These are phyloP conservation scores for Didymodactylos carnosus DNA, from an alignment of 2,888 invertebrate species.

Conservation along the genomic window DNA sequence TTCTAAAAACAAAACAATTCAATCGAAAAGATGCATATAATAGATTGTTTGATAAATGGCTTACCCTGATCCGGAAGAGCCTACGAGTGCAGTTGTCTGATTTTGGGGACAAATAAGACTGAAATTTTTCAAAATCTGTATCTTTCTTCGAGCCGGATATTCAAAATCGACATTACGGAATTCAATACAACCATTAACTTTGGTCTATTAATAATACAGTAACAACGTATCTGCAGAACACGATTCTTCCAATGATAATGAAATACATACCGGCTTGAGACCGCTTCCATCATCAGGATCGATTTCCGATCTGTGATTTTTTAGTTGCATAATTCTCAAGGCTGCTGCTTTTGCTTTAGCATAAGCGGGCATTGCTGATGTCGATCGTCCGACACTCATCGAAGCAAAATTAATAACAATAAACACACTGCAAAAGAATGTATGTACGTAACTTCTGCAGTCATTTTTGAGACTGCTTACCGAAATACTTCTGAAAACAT, in stretches of 20 bases:
- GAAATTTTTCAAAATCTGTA: constrained; percentile 28
- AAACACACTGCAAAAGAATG: too few species aligned
- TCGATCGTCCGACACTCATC: background rate
- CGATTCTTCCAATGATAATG: background rate
- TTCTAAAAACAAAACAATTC: too few species aligned
- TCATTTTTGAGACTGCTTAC: too few species aligned
- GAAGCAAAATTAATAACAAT: background rate
- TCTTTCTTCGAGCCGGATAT: constrained; percentile 27
- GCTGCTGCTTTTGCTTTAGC: constrained; percentile 27
- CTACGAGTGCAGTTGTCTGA: constrained; percentile 30
- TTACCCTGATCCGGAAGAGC: constrained; percentile 31
- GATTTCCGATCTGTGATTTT: constrained; percentile 24
- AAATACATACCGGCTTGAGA: background rate
- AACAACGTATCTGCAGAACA: too few species aligned
- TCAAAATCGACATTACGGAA: constrained; percentile 18
- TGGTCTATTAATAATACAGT: background rate
- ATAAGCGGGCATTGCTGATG: constrained; percentile 24
- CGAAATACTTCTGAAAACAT: background rate
- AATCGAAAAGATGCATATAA: too few species aligned
- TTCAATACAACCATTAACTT: background rate
- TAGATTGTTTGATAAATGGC: too few species aligned
- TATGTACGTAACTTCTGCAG: too few species aligned
- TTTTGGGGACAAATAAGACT: constrained; percentile 31
- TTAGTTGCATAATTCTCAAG: constrained; percentile 23
- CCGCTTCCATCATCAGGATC: constrained; percentile 14